Conservation (phyloP, 2,888 invertebrate species). For the Xestia ashworthii region DNA sequence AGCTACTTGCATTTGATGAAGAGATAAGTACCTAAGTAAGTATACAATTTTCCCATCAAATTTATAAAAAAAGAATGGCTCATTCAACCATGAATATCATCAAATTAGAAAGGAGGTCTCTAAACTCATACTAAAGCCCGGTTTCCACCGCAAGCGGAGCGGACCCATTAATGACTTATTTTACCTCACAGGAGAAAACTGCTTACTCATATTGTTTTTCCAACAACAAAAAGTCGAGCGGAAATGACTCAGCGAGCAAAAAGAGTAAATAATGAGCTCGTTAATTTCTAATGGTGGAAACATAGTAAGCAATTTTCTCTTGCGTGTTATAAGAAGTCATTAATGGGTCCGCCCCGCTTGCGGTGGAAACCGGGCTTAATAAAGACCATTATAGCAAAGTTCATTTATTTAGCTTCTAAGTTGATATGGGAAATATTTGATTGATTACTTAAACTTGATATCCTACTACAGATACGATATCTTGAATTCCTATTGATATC, state of each 20-base stretch:
- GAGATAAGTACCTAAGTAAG: constrained; percentile 8
- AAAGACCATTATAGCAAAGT: neutral
- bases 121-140: neutral
- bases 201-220: too few species aligned
- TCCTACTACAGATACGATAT: constrained; percentile 25
- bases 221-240: too few species aligned
- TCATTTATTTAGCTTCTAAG: neutral
- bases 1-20: constrained; percentile 12
- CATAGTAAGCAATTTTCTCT: too few species aligned
- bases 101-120: constrained; percentile 33
- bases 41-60: constrained; percentile 31
- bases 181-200: too few species aligned
- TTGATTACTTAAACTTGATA: constrained; percentile 2
- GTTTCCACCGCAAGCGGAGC: too few species aligned
- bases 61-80: constrained; percentile 36
- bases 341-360: too few species aligned
- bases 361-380: too few species aligned
- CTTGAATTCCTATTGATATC: constrained; percentile 32
- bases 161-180: too few species aligned
- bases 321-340: too few species aligned
- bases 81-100: constrained; percentile 36
- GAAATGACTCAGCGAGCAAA: too few species aligned
- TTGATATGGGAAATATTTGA: constrained; percentile 3
- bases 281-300: too few species aligned
- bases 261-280: too few species aligned